Evolutionary conservation across 1,140 invertebrate genomes (phyloP).

Genomic region (Nebria ingens): DNA sequence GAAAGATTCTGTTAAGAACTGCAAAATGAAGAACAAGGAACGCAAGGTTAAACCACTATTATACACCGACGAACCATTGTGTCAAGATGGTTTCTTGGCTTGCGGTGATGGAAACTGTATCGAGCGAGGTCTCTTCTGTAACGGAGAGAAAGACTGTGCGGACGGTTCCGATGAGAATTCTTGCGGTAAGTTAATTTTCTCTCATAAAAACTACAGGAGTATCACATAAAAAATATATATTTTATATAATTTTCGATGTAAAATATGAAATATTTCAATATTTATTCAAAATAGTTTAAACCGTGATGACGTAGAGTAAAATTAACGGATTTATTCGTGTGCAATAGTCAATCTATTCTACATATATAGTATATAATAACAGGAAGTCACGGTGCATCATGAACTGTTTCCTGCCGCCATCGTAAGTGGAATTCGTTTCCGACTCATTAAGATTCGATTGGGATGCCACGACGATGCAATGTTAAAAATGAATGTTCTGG

Average conservation of each 20-base stretch:
- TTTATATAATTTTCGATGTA: no score
- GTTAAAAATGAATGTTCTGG: background rate
- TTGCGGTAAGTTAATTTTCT: conserved; percentile 85
- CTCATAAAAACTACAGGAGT: background rate
- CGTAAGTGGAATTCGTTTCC: background rate
- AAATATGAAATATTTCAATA: no score
- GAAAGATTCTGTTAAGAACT: conserved; percentile 89
- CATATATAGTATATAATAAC: no score
- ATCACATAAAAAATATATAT: background rate
- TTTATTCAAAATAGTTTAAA: no score
- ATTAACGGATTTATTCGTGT: no score
- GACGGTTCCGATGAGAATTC: conserved; percentile 87
- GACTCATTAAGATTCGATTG: background rate
- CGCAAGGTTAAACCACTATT: conserved; percentile 80
- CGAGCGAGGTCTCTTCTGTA: conserved; percentile 85
- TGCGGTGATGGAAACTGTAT: conserved; percentile 81
- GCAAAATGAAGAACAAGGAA: conserved; percentile 83
- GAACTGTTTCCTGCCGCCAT: no score
- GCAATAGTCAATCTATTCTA: no score
- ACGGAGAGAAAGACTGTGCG: conserved; percentile 80
- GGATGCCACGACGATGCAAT: background rate
- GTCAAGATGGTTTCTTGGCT: conserved; percentile 73
- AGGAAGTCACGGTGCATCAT: background rate
- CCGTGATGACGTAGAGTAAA: no score
- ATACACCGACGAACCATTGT: conserved; percentile 84